Evolutionary conservation across 2,113 vertebrate species (phyloP), one percentile per base, ranked within the genome.

Genomic region (Argyrosomus japonicus): DNA sequence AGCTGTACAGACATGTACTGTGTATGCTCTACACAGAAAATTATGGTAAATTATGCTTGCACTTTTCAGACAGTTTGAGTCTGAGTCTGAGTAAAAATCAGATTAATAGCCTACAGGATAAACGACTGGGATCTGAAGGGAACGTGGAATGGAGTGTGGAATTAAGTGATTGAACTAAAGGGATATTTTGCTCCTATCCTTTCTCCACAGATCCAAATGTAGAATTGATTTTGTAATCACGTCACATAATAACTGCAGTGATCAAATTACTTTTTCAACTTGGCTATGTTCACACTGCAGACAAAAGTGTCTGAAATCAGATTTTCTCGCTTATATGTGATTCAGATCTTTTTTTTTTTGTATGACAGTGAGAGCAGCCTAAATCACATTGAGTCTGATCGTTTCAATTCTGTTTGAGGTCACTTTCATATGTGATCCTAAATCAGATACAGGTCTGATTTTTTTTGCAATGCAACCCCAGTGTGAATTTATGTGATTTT

Each of bases 31-130:
- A 64, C 25, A 69, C n/a, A 61, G 75, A 69, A 68, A 45, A 70
- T 72, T 71, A 50, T 43, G 67, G 18, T 82, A 62, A 75, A 54
- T 84, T 15, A 87, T 83, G 73, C 62, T 23, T 32, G 43, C 7
- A 79, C 67, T 77, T 73, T 73, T 71, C 72, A 85, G 73, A 81
- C 60, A 77, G 82, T 86, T 87, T 36, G 36, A 36, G 84, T 51
- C 57, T 82, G 85, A 87, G 79, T 13, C 70, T 56, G 68, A 67
- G 77, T 56, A 75, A 68, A 80, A 75, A 69, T 40, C 69, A 25
- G 47, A 79, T 70, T 70, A 77, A 84, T 57, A 68, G 68, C 45
- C 81, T 23, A 2, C 19, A 13, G 83, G 54, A 70, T 61, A 68
- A 72, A 83, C 25, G n/a, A 62, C 62, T 60, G 8, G 45, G 67